Evolutionary conservation across 37 sponge, comb jelly and placozoan genomes (phyloP), one percentile per base, ranked within the genome.

Genomic region (Axinella damicornis): DNA sequence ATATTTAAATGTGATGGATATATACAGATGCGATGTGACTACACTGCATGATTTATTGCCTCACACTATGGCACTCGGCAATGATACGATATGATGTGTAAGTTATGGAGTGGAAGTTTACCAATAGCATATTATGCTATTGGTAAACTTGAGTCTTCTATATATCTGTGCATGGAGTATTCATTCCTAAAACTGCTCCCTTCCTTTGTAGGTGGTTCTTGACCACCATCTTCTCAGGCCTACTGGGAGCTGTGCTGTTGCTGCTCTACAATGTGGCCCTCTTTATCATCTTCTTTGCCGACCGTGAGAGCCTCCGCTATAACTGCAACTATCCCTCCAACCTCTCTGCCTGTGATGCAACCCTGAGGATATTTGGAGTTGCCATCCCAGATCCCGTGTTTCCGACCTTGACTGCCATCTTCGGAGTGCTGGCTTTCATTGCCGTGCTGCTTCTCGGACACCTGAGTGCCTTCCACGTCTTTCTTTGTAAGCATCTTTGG

Each of bases 341-440:
- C 40, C 53, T 76, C 30, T 61, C 77, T 21, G 75, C 78, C 31
- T 73, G 81, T 80, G 80, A 86, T 53, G 69, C 2, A 20, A 34
- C 65, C 22, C 65, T 95, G 32, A 76, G 75, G 28, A 21, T 92
- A 5, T 73, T 95, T 30, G 83, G 83, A 32, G 80, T 64, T 2
- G 63, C 73, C 0, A 83, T 92, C 20, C 96, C 98, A 37, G 89
- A 95, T 57, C 74, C 80, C 15, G 81, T 93, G 41, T 92, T 95
- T 31, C 92, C 93, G 17, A 75, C 69, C 21, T 22, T 95, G 62
- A 41, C 75, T 59, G 96, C 81, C 16, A 32, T 92, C 2, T 14
- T 83, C 20, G 66, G 55, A 0, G 6, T 90, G 14, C 83, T 92
- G 57, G 54, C 90, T 39, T 38, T 87, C 6, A 32, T 90, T 17